A percentile compares a stretch with the other conserved stretches of the same genome.
Evolutionary conservation across 2,888 invertebrate species (phyloP).

Genomic region (Heliconius ismenius): DNA sequence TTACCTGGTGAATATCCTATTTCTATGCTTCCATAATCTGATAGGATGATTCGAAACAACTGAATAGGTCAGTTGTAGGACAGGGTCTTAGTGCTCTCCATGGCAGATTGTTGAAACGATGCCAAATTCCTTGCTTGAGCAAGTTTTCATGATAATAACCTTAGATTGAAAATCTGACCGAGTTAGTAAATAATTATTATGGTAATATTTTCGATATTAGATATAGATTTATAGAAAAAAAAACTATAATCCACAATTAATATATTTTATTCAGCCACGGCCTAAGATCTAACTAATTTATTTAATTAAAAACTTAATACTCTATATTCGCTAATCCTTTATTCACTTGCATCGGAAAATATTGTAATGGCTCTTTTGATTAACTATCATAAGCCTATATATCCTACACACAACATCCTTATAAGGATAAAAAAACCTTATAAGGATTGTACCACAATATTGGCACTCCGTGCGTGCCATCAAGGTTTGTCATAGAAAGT

Average conservation of each 20-base stretch:
- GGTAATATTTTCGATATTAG: background rate
- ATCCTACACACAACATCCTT: background rate
- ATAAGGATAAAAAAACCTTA: no score
- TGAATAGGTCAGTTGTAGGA: background rate
- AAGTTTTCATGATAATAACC: background rate
- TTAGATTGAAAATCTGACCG: conserved; percentile 1
- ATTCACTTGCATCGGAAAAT: background rate
- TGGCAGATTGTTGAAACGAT: conserved; percentile 15
- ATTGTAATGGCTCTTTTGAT: background rate
- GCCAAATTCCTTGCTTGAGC: background rate
- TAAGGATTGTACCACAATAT: no score
- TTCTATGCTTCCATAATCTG: background rate
- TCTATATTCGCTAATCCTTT: no score
- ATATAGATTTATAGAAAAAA: no score
- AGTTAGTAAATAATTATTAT: background rate
- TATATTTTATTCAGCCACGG: background rate
- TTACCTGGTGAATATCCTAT: background rate
- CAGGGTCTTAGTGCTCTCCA: background rate
- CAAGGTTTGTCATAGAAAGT: no score
- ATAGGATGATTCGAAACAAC: background rate
- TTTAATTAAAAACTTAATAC: background rate
- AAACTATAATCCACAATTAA: background rate
- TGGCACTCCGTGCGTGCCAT: no score
- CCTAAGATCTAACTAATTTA: background rate
- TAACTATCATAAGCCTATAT: background rate